Base-by-base conservation (phyloP, 1,140 invertebrate species). In the Acromyrmex heyeri region DNA sequence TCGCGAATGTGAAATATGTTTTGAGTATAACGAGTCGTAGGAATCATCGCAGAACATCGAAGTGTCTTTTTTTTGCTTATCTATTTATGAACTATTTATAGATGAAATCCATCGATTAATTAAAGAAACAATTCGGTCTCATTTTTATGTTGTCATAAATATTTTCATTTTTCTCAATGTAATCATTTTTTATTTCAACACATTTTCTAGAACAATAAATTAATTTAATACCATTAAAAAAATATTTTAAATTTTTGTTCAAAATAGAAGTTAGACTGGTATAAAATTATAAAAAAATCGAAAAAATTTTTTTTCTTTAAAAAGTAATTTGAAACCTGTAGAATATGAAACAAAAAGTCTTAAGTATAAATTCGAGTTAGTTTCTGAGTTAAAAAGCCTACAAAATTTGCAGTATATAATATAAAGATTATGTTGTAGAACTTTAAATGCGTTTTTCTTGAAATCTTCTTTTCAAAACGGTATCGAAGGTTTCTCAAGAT, bases 111-210 rank as follows among this genome's bases (percentile, higher is more conserved):
- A 27, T 53, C 21, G n/a, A 0, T 6, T 16, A 70, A 81, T 70
- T 70, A 70, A 70, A 27, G 2, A 16, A 69, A 57, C 16, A 81
- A 81, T 81, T 57, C 30, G 30, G 14, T 21, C n/a, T 50, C 16
- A 16, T 78, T 65, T 30, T 21, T 27, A 10, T 5, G 1, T n/a
- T 6, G 12, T 48, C 24, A 14, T 64, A 18, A 44, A 44, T 44
- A 12, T 55, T 61, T 61, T 61, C 8, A 62, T 27, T 62, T 27
- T 16, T 62, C 0, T 62, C 59, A 16, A 61, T 30, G 30, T 3
- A 62, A 64, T 64, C 4, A 62, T 14, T 14, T 12, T 64, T 30
- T 30, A 30, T 64, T 30, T 30, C 14, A 30, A 55, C 5, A 5
- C 5, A 55, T 55, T 64, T 18, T 64, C 38, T 64, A 64, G 6